Percentiles rank a stretch among this genome's conserved stretches.
phyloP scores from a whole-genome alignment of 1,140 invertebrate genomes.

The Galendromus occidentalis region DNA sequence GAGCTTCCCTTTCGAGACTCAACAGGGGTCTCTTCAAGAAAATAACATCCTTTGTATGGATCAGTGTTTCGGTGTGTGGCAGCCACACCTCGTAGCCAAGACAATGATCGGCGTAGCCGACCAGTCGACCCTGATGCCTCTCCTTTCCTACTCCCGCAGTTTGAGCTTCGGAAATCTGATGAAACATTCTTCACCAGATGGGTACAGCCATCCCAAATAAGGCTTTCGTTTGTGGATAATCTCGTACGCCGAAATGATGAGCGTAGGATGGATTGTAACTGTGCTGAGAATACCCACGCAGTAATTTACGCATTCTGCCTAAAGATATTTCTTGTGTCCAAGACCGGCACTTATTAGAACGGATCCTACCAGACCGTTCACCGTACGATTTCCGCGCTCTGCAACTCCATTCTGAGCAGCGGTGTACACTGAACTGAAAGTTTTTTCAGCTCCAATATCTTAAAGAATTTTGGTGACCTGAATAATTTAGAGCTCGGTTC shows the following conservation, averaged over 20 bases:
- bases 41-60: not conserved
- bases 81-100: not conserved
- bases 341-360: conserved; percentile 12
- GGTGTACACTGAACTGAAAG: not conserved
- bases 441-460: not conserved
- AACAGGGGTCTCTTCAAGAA: not conserved
- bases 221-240: not conserved
- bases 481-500: not conserved
- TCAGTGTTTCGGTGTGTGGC: not conserved
- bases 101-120: not conserved
- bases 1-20: not conserved
- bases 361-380: conserved; percentile 13
- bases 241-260: not conserved
- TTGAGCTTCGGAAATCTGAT: not conserved
- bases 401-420: not conserved
- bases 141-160: not conserved
- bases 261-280: not conserved
- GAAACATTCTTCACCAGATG: not conserved
- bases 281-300: not conserved
- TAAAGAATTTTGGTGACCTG: not conserved
- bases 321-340: not conserved
- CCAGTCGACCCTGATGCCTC: not conserved
- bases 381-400: conserved; percentile 11
- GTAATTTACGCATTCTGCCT: conserved; percentile 10
- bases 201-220: not conserved